Percentiles rank a stretch among this genome's conserved stretches.
phyloP scores from a whole-genome alignment of 2,113 vertebrate genomes.

The Podarcis cretensis region DNA sequence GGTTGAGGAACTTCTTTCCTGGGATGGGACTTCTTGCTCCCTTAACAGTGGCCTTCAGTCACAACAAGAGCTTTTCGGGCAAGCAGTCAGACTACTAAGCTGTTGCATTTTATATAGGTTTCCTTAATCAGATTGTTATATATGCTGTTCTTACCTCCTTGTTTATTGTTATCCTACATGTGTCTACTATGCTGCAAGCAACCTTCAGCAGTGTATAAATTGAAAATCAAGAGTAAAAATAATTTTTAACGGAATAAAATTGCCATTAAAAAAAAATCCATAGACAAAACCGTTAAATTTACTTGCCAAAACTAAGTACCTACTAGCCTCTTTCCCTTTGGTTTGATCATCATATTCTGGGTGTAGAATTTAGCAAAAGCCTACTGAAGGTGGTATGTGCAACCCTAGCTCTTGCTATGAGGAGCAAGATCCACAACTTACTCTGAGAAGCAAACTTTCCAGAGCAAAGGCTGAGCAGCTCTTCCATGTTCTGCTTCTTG shows the following conservation, averaged over 20 bases:
- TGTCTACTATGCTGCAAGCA: background rate
- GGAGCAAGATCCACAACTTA: conserved; percentile 46
- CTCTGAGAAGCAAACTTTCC: conserved; percentile 85
- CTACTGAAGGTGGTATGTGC: no score
- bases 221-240: background rate
- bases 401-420: background rate
- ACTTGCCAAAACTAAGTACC: background rate
- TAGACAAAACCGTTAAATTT: background rate
- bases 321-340: background rate
- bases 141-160: background rate
- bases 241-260: background rate
- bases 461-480: conserved; percentile 89
- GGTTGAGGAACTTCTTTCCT: background rate
- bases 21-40: background rate
- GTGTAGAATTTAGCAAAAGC: background rate
- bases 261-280: background rate
- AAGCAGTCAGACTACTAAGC: background rate
- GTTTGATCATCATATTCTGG: background rate
- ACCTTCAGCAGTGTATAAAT: background rate
- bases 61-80: background rate
- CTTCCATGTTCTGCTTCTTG: conserved; percentile 83
- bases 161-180: background rate
- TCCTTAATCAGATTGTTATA: background rate
- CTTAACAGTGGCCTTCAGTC: background rate
- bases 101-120: background rate